These are phyloP conservation scores for Lota lota DNA, from an alignment of 2,113 vertebrate species.

Conservation along the genomic window DNA sequence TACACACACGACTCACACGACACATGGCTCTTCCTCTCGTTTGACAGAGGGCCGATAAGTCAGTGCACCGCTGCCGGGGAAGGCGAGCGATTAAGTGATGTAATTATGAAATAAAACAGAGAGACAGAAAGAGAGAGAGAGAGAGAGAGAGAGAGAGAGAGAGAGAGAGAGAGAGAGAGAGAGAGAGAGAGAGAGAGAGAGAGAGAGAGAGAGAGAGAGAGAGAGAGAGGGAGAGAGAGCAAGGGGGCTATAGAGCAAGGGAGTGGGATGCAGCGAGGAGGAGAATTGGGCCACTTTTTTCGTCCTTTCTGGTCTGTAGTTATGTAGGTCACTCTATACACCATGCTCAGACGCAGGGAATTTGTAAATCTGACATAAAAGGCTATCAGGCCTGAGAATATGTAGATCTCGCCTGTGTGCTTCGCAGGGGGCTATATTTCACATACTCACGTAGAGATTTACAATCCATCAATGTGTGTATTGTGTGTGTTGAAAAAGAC, in stretches of 20 bases:
- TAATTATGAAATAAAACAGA: constrained; percentile 6
- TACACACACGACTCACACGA: constrained; percentile 1
- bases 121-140: constrained; percentile 53
- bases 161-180: constrained; percentile 27
- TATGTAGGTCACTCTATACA: constrained; percentile 84
- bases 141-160: constrained; percentile 65
- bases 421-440: constrained; percentile 37
- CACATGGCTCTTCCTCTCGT: constrained; percentile 46
- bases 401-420: constrained; percentile 10
- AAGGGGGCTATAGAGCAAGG: constrained; percentile 19
- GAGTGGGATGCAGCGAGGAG: constrained; percentile 13
- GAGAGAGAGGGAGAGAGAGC: constrained; percentile 26
- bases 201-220: too few species aligned
- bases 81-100: constrained; percentile 29
- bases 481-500: too few species aligned
- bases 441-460: constrained; percentile 43
- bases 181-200: too few species aligned
- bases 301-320: constrained; percentile 81
- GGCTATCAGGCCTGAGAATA: constrained; percentile 75
- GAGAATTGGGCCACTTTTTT: constrained; percentile 78
- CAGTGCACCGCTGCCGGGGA: constrained; percentile 59
- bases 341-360: constrained; percentile 74
- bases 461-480: constrained; percentile 7
- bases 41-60: constrained; percentile 69
- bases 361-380: constrained; percentile 83